Percentiles rank a stretch among this genome's conserved stretches.
phyloP scores from a whole-genome alignment of 2,797 vertebrate species.

The Myripristis jacobus region DNA sequence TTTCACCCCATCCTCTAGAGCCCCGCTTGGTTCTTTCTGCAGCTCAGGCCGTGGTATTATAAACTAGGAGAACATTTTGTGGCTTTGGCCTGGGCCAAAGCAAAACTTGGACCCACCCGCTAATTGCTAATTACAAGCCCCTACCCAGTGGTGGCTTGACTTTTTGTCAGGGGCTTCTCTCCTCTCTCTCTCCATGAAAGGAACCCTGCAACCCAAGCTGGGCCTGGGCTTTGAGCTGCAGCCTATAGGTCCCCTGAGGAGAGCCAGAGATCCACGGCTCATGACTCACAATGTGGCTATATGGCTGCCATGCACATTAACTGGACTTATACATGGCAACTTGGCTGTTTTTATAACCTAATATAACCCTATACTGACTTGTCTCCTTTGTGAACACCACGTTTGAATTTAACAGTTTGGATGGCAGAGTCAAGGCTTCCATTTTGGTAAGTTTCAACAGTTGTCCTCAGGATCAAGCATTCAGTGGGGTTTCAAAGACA shows the following conservation, averaged over 20 bases:
- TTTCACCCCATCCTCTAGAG: constrained; percentile 74
- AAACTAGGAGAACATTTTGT: constrained; percentile 87
- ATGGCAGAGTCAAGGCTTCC: constrained; percentile 56
- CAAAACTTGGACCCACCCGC: constrained; percentile 85
- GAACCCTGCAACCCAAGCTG: constrained; percentile 78
- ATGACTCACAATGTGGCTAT: constrained; percentile 78
- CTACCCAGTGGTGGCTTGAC: constrained; percentile 84
- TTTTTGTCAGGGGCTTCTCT: constrained; percentile 86
- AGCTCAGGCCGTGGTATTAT: constrained; percentile 81
- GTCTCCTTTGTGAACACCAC: constrained; percentile 56
- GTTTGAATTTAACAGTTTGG: constrained; percentile 51
- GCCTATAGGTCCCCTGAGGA: constrained; percentile 79
- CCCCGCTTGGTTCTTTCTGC: constrained; percentile 69
- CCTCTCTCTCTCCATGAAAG: constrained; percentile 76
- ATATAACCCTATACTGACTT: constrained; percentile 61
- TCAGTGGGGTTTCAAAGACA: constrained; percentile 50
- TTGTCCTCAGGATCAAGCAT: constrained; percentile 43
- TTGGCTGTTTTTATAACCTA: constrained; percentile 75
- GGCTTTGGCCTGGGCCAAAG: constrained; percentile 84
- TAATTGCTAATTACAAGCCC: constrained; percentile 90
- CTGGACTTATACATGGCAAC: constrained; percentile 72
- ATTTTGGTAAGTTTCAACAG: constrained; percentile 51
- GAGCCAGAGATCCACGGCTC: constrained; percentile 73
- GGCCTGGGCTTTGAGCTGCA: constrained; percentile 70
- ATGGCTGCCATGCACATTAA: constrained; percentile 75